Percentiles rank a stretch among this genome's conserved stretches.
Conservation (phyloP, 2,113 vertebrate genomes). For the Epinephelus moara region DNA sequence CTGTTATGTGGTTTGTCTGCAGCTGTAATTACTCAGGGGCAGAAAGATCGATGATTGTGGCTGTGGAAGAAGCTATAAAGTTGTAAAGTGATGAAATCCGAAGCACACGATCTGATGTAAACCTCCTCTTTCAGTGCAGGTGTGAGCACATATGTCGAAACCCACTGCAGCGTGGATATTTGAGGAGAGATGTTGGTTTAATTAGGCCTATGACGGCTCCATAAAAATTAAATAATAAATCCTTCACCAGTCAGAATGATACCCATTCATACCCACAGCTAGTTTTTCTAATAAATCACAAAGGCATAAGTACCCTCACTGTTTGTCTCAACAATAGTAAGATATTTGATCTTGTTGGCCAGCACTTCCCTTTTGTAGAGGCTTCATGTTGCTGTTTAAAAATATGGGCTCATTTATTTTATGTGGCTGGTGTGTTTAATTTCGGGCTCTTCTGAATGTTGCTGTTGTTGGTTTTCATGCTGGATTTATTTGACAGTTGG, state of each 20-base stretch:
- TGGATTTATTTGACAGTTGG: conserved; percentile 74
- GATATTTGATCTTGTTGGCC: background rate
- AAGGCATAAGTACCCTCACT: conserved; percentile 2
- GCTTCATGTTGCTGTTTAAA: conserved; percentile 44
- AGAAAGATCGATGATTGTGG: conserved; percentile 46
- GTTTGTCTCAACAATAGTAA: background rate
- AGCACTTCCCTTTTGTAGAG: conserved; percentile 3
- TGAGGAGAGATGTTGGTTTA: background rate
- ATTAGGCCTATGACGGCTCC: background rate
- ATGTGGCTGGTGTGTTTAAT: conserved; percentile 57
- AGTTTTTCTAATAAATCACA: background rate
- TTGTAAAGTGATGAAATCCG: conserved; percentile 24
- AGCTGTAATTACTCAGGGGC: conserved; percentile 52
- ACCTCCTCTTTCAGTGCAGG: background rate
- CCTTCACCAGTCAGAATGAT: background rate
- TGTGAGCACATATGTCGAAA: conserved; percentile 4
- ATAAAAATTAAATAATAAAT: background rate
- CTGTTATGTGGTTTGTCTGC: conserved; percentile 40
- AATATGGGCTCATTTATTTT: conserved; percentile 42
- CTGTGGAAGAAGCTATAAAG: conserved; percentile 15
- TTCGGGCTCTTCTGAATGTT: conserved; percentile 31
- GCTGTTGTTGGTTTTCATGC: conserved; percentile 58
- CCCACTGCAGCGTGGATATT: background rate
- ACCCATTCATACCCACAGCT: background rate
- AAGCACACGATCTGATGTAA: background rate